A percentile compares a stretch with the other conserved stretches of the same genome.
phyloP scores from a whole-genome alignment of 2,888 invertebrate species.

The Andrena camellia region DNA sequence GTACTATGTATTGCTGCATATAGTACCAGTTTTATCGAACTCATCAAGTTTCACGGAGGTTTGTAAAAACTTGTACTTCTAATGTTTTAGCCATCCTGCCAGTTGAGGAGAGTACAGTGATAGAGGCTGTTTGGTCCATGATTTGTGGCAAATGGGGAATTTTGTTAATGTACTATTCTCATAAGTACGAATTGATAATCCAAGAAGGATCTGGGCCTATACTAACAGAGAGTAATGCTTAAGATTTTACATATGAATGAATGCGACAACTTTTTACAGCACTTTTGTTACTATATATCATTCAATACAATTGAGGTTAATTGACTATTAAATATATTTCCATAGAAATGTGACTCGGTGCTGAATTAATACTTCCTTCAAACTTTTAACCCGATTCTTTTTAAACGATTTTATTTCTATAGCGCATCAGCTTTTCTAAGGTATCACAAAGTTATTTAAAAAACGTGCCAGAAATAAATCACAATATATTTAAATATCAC shows the following conservation, averaged over 20 bases:
- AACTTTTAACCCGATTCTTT: background rate
- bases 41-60: background rate
- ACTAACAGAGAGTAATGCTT: conserved; percentile 62
- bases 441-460: background rate
- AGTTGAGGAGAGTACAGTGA: conserved; percentile 65
- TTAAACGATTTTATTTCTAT: too few species aligned
- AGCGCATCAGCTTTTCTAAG: background rate
- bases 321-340: conserved; percentile 39
- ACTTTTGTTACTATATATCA: conserved; percentile 16
- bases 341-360: conserved; percentile 10
- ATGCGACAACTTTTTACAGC: conserved; percentile 14
- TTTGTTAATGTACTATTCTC: conserved; percentile 68
- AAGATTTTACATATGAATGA: conserved; percentile 21
- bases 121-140: conserved; percentile 72
- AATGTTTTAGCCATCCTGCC: conserved; percentile 64
- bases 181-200: conserved; percentile 69
- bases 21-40: background rate
- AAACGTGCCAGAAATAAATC: conserved; percentile 21
- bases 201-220: conserved; percentile 65
- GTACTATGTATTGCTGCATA: background rate
- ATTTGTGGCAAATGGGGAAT: conserved; percentile 73
- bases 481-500: conserved; percentile 36
- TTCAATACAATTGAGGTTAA: background rate
- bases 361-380: background rate
- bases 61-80: conserved; percentile 1